These are phyloP conservation scores for Zaprionus obscuricornis DNA, from an alignment of 2,888 invertebrate species.

Conservation along the genomic window DNA sequence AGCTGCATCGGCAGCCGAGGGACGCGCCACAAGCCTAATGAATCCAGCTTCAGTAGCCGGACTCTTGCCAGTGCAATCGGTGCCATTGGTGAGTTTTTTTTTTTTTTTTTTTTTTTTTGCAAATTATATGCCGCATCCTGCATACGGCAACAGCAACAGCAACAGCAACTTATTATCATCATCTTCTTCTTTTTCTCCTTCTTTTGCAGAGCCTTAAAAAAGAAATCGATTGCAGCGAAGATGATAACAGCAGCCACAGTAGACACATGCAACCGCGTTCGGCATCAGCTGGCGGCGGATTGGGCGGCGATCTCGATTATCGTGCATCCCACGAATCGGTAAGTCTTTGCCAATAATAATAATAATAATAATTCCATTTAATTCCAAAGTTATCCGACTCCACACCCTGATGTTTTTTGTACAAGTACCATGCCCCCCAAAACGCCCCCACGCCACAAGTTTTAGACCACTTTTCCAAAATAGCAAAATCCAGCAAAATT, in stretches of 20 bases:
- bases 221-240: conserved; percentile 93
- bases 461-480: conserved; percentile 9
- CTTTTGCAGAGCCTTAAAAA: conserved; percentile 91
- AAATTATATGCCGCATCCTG: neutral
- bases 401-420: too few species aligned
- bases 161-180: neutral
- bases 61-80: conserved; percentile 93
- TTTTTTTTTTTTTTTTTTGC: neutral
- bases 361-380: neutral
- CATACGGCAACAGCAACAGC: too few species aligned
- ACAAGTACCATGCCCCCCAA: too few species aligned
- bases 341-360: conserved; percentile 83
- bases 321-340: conserved; percentile 93
- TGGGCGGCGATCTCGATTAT: conserved; percentile 89
- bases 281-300: conserved; percentile 85
- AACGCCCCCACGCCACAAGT: conserved; percentile 9
- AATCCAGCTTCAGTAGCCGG: conserved; percentile 84
- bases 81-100: conserved; percentile 89
- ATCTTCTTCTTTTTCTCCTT: neutral
- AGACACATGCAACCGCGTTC: conserved; percentile 85
- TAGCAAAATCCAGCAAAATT: too few species aligned
- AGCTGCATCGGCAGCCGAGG: conserved; percentile 63
- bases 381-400: neutral
- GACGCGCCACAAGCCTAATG: conserved; percentile 64
- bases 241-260: conserved; percentile 83